A percentile compares a stretch with the other conserved stretches of the same genome.
phyloP scores from a whole-genome alignment of 2,797 vertebrate species.

The Tapera naevia region DNA sequence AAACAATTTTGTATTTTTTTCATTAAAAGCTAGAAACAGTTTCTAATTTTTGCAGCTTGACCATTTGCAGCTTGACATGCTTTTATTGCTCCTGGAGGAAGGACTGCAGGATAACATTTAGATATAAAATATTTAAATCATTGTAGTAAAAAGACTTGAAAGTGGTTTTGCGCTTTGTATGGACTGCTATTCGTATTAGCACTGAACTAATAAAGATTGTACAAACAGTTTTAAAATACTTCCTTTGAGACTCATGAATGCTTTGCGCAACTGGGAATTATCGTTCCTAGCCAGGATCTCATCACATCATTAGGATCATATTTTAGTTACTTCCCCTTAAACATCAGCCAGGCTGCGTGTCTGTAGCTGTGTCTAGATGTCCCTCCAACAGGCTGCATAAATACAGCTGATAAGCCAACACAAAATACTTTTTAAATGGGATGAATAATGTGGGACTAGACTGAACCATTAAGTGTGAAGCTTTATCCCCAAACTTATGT shows the following conservation, averaged over 20 bases:
- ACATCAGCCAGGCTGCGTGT: not conserved
- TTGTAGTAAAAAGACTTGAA: not conserved
- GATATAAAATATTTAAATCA: not conserved
- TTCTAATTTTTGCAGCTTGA: not conserved
- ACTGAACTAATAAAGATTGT: not conserved
- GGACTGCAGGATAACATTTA: not conserved
- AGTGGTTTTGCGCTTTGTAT: not conserved
- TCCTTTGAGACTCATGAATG: conserved; percentile 29
- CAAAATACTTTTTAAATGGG: conserved; percentile 4
- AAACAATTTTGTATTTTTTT: not conserved
- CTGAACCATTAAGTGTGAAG: not conserved
- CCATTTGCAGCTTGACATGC: not conserved
- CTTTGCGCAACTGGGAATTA: not conserved
- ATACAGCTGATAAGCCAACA: not conserved
- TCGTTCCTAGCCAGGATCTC: conserved; percentile 13
- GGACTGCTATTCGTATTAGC: not conserved
- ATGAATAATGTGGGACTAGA: not conserved
- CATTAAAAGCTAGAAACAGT: rapidly evolving
- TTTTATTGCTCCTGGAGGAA: not conserved
- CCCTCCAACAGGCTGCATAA: not conserved
- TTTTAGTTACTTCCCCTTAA: conserved; percentile 19
- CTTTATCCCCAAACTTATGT: not conserved
- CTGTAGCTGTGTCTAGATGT: not conserved
- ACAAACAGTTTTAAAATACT: conserved; percentile 5
- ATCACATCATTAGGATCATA: not conserved